Percentiles rank a stretch among this genome's conserved stretches.
These are phyloP conservation scores for Dreissena rostriformis DNA, from an alignment of 1,140 invertebrate species.

Conservation along the genomic window DNA sequence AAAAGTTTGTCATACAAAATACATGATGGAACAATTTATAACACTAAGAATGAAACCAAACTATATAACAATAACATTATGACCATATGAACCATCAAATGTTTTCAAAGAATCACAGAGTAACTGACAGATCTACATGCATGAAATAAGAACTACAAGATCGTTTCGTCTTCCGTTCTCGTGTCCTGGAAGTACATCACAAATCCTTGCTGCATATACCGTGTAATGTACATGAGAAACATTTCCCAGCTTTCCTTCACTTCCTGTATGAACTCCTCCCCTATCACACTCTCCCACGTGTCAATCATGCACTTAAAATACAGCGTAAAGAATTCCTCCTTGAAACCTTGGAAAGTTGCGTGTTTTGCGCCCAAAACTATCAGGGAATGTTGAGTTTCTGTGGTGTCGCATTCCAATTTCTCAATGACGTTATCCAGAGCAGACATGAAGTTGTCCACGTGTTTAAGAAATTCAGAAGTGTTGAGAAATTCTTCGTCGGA, in stretches of 20 bases:
- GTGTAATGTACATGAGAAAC: slow-evolving; percentile 60
- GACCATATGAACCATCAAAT: no score
- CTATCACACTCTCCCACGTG: slow-evolving; percentile 67
- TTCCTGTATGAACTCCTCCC: slow-evolving; percentile 67
- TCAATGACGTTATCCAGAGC: slow-evolving; percentile 63
- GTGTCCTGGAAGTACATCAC: slow-evolving; percentile 49
- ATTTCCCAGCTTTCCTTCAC: slow-evolving; percentile 65
- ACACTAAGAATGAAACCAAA: no score
- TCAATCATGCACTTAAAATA: slow-evolving; percentile 67
- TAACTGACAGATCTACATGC: no score
- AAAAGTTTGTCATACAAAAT: no score
- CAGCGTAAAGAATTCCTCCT: slow-evolving; percentile 64
- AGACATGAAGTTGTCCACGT: slow-evolving; percentile 65
- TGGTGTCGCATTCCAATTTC: slow-evolving; percentile 57
- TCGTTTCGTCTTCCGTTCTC: slow-evolving; percentile 12
- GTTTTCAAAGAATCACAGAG: no score
- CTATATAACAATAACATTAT: no score
- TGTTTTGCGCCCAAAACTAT: slow-evolving; percentile 66
- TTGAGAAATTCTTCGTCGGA: slow-evolving; percentile 56
- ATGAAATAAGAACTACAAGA: neutral
- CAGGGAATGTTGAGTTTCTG: slow-evolving; percentile 53
- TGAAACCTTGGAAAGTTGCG: slow-evolving; percentile 62
- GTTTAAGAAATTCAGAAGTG: slow-evolving; percentile 51
- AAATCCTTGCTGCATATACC: slow-evolving; percentile 63
- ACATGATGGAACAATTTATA: no score